Evolutionary conservation across 1,140 invertebrate species (phyloP).

Genomic region (Drosophila neocordata): DNA sequence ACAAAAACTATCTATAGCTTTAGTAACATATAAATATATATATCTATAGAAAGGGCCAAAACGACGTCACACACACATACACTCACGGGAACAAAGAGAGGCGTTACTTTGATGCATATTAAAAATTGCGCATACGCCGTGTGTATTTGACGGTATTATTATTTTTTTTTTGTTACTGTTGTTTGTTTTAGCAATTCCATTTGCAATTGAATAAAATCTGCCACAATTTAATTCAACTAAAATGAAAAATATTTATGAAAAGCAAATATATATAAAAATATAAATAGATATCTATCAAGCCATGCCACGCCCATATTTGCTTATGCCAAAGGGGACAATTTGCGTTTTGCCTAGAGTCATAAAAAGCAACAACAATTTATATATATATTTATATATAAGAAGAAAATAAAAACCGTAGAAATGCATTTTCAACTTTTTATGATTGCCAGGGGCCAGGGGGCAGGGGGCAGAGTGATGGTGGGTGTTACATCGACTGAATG

Average conservation of each 20-base stretch:
- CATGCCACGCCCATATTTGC: slow-evolving; percentile 28
- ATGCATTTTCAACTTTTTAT: slow-evolving; percentile 60
- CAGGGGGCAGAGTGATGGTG: not conserved
- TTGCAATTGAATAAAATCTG: slow-evolving; percentile 40
- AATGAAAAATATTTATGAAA: slow-evolving; percentile 20
- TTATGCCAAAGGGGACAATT: slow-evolving; percentile 33
- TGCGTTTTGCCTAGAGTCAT: slow-evolving; percentile 32
- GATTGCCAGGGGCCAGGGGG: slow-evolving; percentile 31
- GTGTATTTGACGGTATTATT: slow-evolving; percentile 26
- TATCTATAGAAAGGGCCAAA: slow-evolving; percentile 32
- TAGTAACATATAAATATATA: slow-evolving; percentile 21
- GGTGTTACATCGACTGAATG: not conserved
- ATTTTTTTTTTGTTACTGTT: not conserved
- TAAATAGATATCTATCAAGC: slow-evolving; percentile 16
- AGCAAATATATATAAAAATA: slow-evolving; percentile 17
- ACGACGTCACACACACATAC: slow-evolving; percentile 37
- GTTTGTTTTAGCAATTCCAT: slow-evolving; percentile 46
- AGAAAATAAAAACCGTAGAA: slow-evolving; percentile 16
- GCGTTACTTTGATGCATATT: slow-evolving; percentile 11
- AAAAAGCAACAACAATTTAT: not conserved
- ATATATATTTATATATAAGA: too few relatives aligned
- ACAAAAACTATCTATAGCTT: not conserved
- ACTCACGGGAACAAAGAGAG: not conserved
- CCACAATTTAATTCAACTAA: slow-evolving; percentile 48
- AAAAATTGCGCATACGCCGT: slow-evolving; percentile 58